Conservation (phyloP, 2,113 vertebrate species). For the Thalassarche chlororhynchos region DNA sequence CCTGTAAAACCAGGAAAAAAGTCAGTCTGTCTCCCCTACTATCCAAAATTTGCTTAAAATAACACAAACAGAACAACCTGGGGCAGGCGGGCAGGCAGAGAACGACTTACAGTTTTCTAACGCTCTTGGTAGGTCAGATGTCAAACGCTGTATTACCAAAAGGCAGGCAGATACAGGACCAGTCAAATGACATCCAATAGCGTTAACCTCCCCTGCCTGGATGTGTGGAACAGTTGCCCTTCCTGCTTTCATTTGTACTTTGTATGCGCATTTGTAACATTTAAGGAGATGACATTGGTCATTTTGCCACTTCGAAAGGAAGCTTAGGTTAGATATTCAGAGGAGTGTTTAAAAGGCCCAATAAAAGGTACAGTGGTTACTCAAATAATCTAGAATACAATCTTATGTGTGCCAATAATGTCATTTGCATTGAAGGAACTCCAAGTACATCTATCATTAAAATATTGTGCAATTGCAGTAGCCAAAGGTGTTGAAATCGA, state of each 20-base stretch:
- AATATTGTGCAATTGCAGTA: neutral
- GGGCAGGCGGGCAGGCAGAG: neutral
- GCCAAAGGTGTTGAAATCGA: neutral
- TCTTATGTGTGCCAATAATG: neutral
- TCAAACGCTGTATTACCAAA: neutral
- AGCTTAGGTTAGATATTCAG: neutral
- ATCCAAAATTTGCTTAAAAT: neutral
- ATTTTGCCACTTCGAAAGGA: neutral
- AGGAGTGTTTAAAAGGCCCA: neutral
- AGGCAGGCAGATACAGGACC: neutral
- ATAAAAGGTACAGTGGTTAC: neutral
- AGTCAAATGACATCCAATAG: neutral
- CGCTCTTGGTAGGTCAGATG: neutral
- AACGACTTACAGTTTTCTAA: neutral
- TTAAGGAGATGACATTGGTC: neutral
- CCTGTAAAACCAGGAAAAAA: neutral
- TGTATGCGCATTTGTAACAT: accelerated
- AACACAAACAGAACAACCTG: neutral
- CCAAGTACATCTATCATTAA: neutral
- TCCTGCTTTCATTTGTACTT: neutral
- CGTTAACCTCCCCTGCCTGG: neutral
- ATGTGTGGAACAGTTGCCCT: accelerated
- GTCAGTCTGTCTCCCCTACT: neutral
- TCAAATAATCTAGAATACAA: neutral
- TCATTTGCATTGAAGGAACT: constrained; percentile 45